Evolutionary conservation across 2,113 vertebrate species (phyloP).

Genomic region (Australoheros scitulus): DNA sequence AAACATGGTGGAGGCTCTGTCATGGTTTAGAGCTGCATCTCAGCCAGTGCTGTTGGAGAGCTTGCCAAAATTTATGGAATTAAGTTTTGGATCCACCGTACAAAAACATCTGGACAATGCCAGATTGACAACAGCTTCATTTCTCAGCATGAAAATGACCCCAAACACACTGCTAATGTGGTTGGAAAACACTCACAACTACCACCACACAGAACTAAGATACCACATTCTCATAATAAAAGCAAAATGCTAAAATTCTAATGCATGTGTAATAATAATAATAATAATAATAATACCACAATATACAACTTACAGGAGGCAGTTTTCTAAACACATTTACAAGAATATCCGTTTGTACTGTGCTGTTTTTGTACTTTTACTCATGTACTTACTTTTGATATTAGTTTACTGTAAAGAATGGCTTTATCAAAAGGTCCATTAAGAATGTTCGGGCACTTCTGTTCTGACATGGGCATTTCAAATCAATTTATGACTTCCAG

Average conservation of each 20-base stretch:
- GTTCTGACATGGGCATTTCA: not conserved
- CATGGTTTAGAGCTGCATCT: not conserved
- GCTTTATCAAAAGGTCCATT: too few species aligned
- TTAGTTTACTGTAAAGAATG: too few species aligned
- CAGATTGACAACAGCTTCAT: not conserved
- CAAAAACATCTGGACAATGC: not conserved
- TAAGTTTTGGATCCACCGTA: not conserved
- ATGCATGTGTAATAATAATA: not conserved
- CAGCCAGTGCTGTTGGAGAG: not conserved
- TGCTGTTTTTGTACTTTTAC: not conserved
- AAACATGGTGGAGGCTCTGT: not conserved
- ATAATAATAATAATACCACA: not conserved
- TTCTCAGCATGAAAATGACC: not conserved
- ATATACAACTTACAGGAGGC: not conserved
- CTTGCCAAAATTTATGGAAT: not conserved
- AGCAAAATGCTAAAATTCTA: not conserved
- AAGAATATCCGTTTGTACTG: not conserved
- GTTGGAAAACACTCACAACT: not conserved
- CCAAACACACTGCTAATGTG: not conserved
- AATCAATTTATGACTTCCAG: constrained; percentile 15
- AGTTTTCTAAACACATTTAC: not conserved
- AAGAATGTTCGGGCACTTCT: too few species aligned
- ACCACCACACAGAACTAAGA: too few species aligned
- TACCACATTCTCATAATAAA: too few species aligned
- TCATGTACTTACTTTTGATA: too few species aligned